A percentile compares a stretch with the other conserved stretches of the same genome.
These are phyloP conservation scores for Pararge aegeria DNA, from an alignment of 1,140 invertebrate species.

Conservation along the genomic window DNA sequence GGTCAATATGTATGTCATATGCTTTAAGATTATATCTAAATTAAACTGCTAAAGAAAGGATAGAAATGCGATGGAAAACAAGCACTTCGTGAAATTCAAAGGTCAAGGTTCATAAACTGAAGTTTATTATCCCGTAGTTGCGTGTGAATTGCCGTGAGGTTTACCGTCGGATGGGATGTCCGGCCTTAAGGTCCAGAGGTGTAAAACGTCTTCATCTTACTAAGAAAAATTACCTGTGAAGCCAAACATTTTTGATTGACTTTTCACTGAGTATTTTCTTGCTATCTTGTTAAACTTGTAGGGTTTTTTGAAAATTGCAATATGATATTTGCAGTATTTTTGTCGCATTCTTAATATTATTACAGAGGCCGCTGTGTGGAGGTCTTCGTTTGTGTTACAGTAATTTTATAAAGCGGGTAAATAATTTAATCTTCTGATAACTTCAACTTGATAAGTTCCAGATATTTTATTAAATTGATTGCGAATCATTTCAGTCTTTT, in stretches of 20 bases:
- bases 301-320: too few relatives aligned
- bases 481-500: too few relatives aligned
- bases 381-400: too few relatives aligned
- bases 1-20: too few relatives aligned
- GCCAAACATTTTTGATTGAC: not conserved
- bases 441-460: too few relatives aligned
- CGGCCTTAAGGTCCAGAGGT: slow-evolving; percentile 44
- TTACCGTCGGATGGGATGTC: slow-evolving; percentile 34
- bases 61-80: not conserved
- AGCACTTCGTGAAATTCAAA: not conserved
- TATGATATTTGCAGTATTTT: too few relatives aligned
- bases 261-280: not conserved
- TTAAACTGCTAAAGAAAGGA: not conserved
- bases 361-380: too few relatives aligned
- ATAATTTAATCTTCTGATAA: too few relatives aligned
- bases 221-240: slow-evolving; percentile 47
- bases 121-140: slow-evolving; percentile 29
- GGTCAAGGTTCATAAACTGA: slow-evolving; percentile 22
- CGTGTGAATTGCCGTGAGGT: slow-evolving; percentile 30
- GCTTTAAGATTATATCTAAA: too few relatives aligned
- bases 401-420: too few relatives aligned
- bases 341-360: too few relatives aligned
- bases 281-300: not conserved
- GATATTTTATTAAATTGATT: too few relatives aligned
- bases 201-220: slow-evolving; percentile 53